Conservation (phyloP, 1,140 invertebrate species). For the Polypedilum pembai region DNA sequence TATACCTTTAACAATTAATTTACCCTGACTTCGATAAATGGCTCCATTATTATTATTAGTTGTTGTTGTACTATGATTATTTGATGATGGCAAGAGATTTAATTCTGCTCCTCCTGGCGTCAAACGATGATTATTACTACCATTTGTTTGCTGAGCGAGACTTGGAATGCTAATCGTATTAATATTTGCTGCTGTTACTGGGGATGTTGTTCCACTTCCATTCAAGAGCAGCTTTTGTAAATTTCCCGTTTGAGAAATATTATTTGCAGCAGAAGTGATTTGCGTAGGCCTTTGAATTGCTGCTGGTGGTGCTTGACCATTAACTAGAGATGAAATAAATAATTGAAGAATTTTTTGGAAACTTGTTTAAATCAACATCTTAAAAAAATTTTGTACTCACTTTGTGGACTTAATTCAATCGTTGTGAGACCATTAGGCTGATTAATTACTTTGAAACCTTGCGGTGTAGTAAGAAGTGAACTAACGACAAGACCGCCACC, state of each 20-base stretch:
- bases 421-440: constrained; percentile 21
- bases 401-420: constrained; percentile 4
- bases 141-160: not conserved
- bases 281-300: not conserved
- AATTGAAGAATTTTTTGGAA: not conserved
- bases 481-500: constrained; percentile 17
- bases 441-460: constrained; percentile 22
- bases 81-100: not conserved
- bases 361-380: not conserved
- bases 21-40: constrained; percentile 15
- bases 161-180: constrained; percentile 10
- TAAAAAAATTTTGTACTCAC: not conserved
- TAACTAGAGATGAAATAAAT: not conserved
- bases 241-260: not conserved
- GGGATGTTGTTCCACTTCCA: not conserved
- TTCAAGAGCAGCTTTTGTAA: not conserved
- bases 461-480: not conserved
- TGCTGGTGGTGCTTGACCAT: not conserved
- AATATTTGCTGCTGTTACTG: constrained; percentile 16
- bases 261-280: not conserved
- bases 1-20: constrained; percentile 27
- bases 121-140: constrained; percentile 4
- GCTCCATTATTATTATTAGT: not conserved
- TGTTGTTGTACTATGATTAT: not conserved
- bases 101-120: constrained; percentile 2